These are phyloP conservation scores for Hiodon alosoides DNA, from an alignment of 2,113 vertebrate species.

Conservation along the genomic window DNA sequence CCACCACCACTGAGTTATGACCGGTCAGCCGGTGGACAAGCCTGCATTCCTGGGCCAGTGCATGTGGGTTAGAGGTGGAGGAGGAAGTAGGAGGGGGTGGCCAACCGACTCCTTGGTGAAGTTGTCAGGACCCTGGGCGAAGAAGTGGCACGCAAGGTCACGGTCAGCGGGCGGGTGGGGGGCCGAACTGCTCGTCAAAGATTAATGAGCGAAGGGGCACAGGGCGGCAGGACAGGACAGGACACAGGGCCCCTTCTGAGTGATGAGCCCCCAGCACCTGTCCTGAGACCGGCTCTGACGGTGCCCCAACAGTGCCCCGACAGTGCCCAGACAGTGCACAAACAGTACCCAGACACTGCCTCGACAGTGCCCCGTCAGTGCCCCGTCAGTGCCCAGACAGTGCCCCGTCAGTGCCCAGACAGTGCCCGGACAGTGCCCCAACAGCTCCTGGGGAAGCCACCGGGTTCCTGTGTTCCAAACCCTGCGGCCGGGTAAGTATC, in stretches of 20 bases:
- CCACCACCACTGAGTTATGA: conserved; percentile 2
- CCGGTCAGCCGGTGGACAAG: conserved; percentile 8
- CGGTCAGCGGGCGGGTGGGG: conserved; percentile 39
- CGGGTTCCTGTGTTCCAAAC: not conserved
- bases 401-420: too few relatives aligned
- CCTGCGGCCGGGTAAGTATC: too few relatives aligned
- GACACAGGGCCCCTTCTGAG: not conserved
- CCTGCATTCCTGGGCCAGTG: not conserved
- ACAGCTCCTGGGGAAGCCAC: too few relatives aligned
- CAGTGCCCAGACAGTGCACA: too few relatives aligned
- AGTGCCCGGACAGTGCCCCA: too few relatives aligned
- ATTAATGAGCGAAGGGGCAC: conserved; percentile 56
- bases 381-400: too few relatives aligned
- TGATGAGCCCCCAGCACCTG: conserved; percentile 15
- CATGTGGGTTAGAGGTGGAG: not conserved
- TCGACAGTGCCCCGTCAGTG: too few relatives aligned
- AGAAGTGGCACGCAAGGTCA: conserved; percentile 58
- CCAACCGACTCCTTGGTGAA: conserved; percentile 50
- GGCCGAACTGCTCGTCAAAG: conserved; percentile 49
- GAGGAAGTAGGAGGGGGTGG: conserved; percentile 41
- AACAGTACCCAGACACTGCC: too few relatives aligned
- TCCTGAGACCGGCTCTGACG: not conserved
- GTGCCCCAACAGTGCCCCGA: too few relatives aligned
- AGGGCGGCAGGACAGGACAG: conserved; percentile 20
- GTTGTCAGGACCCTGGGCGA: conserved; percentile 57